Base-by-base conservation (phyloP, 2,888 invertebrate species). In the Sthenelais limicola region DNA sequence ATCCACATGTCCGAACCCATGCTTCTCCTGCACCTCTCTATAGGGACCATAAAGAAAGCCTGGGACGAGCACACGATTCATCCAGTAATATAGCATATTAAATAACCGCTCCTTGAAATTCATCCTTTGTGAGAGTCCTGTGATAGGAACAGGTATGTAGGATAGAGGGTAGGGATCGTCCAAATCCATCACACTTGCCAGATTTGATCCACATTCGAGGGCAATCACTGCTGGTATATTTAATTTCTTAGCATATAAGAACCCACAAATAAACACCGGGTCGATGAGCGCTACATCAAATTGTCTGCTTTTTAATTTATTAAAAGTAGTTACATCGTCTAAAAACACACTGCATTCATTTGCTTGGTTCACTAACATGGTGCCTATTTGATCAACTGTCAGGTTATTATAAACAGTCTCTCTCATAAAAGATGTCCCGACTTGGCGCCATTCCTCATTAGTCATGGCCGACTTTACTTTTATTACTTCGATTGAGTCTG, bases 251-350 rank as follows among this genome's bases (percentile, higher is more conserved):
- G 62, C 62, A 12, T 38, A 62, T 12, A 62, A 43, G 62, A 62
- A 62, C 38, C 62, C 62, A 21, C 62, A 62, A 3, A 7, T 62
- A 26, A 62, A 62, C 38, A 62, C 43, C 24, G 35, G 35, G 24
- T 62, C 62, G 26, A 62, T 43, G 21, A 62, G 35, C 24, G 62
- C 62, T 12, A 62, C 62, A 26, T 62, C 62, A 38, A 62, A 62
- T 12, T n/a, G n/a, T n/a, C n/a, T n/a, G n/a, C n/a, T n/a, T n/a
- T n/a, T n/a, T n/a, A n/a, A n/a, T n/a, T n/a, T n/a, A n/a, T n/a
- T n/a, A n/a, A n/a, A n/a, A n/a, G n/a, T n/a, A n/a, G n/a, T n/a
- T n/a, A n/a, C n/a, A n/a, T n/a, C n/a, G n/a, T n/a, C n/a, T n/a
- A n/a, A n/a, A n/a, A n/a, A n/a, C n/a, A n/a, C n/a, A n/a, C n/a